These are phyloP conservation scores for Gymnoscopelus braueri DNA, from an alignment of 2,797 vertebrate genomes.

Conservation along the genomic window DNA sequence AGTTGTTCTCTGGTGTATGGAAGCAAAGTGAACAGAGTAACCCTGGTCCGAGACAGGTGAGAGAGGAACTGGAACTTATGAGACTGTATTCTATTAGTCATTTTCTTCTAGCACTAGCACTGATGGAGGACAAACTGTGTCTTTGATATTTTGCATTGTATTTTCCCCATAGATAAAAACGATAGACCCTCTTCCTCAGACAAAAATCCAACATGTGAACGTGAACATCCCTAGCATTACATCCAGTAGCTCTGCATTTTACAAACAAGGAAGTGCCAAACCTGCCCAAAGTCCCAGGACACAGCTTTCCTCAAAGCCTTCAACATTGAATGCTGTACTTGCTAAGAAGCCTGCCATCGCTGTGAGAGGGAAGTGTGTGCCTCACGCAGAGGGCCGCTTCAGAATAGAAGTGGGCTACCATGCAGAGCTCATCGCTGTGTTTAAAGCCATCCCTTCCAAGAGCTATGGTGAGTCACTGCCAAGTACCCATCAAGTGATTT, in stretches of 20 bases:
- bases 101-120: neutral
- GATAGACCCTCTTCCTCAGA: slow-evolving; percentile 49
- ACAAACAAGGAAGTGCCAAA: slow-evolving; percentile 58
- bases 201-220: slow-evolving; percentile 38
- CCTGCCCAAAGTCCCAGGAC: slow-evolving; percentile 39
- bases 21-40: slow-evolving; percentile 28
- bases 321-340: slow-evolving; percentile 32
- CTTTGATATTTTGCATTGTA: neutral
- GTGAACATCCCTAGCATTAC: slow-evolving; percentile 31
- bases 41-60: slow-evolving; percentile 48
- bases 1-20: neutral
- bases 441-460: slow-evolving; percentile 90
- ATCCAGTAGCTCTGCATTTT: slow-evolving; percentile 57
- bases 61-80: slow-evolving; percentile 4
- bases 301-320: slow-evolving; percentile 34
- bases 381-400: slow-evolving; percentile 84
- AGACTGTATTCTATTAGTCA: neutral
- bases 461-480: slow-evolving; percentile 85
- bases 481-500: neutral
- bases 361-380: slow-evolving; percentile 84
- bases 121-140: neutral
- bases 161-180: slow-evolving; percentile 54
- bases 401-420: slow-evolving; percentile 90
- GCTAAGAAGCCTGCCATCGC: slow-evolving; percentile 71
- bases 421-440: slow-evolving; percentile 85